Evolutionary conservation across 2,113 vertebrate genomes (phyloP), one percentile per base, ranked within the genome.

Genomic region (Melanerpes aurifrons): DNA sequence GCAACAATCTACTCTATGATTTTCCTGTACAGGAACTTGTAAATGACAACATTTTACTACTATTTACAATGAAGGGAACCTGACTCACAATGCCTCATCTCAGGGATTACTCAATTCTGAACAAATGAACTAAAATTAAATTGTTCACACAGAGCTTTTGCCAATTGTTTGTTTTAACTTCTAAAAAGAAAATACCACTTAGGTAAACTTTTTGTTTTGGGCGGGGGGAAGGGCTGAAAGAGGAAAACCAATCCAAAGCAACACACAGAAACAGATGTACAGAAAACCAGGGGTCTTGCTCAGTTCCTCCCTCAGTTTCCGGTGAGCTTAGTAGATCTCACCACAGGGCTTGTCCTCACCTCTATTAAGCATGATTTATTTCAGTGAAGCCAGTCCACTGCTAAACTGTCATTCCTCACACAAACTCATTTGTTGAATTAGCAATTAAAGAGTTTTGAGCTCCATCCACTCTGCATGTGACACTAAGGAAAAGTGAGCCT

Each of bases 81-180:
- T 95, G 94, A 91, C 43, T 91, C 86, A 87, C 0, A 1, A 76
- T 87, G 66, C 31, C 71, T 93, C 84, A 69, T 64, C 62, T 83
- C 62, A 37, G 29, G 17, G 28, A 87, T 93, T 87, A 89, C 87
- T 86, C 85, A 93, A n/a, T 69, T 58, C 61, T 68, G 64, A 87
- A 85, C 22, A 87, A 91, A 80, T 40, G 19, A 92, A 68, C 69
- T 89, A 89, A 87, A 96, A 95, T 63, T 74, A 94, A 82, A 3
- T 9, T 68, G 7, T 77, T 92, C 78, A 82, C 28, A 92, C 86
- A 18, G 32, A 28, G 43, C 85, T 48, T 90, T 17, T 84, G 76
- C 53, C 11, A 59, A 25, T 80, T 67, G 53, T 86, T 84, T 89
- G 58, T 79, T 82, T 57, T 43, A 82, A 75, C 75, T 70, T 24